Evolutionary conservation across 2,888 invertebrate genomes (phyloP).

Genomic region (Oithona nana): DNA sequence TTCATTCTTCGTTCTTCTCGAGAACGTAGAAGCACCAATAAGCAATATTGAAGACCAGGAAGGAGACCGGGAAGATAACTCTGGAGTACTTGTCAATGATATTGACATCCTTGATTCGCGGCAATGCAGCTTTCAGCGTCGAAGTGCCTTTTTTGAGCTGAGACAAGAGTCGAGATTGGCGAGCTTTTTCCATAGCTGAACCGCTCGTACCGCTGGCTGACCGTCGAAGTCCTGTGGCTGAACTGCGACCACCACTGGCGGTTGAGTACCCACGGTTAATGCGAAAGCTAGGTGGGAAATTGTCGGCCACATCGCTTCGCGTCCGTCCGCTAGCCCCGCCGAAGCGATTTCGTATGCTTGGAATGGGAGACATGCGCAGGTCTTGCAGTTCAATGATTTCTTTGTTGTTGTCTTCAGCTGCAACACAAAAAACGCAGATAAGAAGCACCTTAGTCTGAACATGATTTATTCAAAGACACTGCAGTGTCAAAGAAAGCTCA

Average conservation of each 20-base stretch:
- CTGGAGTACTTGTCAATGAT: constrained; percentile 93
- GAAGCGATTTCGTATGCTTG: constrained; percentile 40
- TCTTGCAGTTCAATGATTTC: constrained; percentile 82
- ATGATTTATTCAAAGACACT: too few relatives aligned
- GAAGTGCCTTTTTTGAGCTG: constrained; percentile 53
- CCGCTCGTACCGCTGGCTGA: neutral
- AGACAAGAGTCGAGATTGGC: constrained; percentile 3
- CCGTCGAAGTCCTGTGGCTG: neutral
- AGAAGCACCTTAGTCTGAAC: too few relatives aligned
- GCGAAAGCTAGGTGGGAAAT: constrained; percentile 53
- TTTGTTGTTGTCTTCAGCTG: constrained; percentile 28
- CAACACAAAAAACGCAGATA: neutral
- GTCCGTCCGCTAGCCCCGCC: constrained; percentile 19
- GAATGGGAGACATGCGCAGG: constrained; percentile 61
- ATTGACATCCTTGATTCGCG: constrained; percentile 92
- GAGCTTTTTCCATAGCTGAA: constrained; percentile 2
- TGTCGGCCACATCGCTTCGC: neutral
- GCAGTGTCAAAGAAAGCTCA: too few relatives aligned
- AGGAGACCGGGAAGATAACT: constrained; percentile 84
- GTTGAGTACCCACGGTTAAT: constrained; percentile 36
- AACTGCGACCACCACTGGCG: neutral
- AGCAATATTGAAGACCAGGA: constrained; percentile 78
- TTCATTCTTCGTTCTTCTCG: too few relatives aligned
- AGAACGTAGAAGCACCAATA: constrained; percentile 84
- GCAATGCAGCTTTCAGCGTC: constrained; percentile 60